phyloP scores from a whole-genome alignment of 1,140 invertebrate species.

The Drosophila busckii region DNA sequence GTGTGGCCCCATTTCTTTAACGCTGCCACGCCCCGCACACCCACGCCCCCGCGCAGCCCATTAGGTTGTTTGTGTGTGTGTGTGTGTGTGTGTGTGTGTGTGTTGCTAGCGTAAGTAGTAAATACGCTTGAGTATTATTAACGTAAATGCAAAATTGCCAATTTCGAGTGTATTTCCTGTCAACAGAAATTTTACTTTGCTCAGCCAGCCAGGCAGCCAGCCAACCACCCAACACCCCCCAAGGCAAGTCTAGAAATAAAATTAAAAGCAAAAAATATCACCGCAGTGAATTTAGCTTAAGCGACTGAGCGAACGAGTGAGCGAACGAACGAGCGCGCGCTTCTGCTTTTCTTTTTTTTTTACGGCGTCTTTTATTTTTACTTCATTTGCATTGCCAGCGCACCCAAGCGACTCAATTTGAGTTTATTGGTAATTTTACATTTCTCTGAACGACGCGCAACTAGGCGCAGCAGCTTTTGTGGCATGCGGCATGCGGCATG shows the following conservation, averaged over 20 bases:
- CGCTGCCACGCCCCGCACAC: not conserved
- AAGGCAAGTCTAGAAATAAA: slow-evolving; percentile 27
- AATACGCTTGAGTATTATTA: slow-evolving; percentile 79
- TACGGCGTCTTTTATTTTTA: slow-evolving; percentile 21
- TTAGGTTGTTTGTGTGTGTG: no score
- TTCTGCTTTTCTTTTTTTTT: slow-evolving; percentile 31
- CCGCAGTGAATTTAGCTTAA: no score
- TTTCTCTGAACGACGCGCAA: slow-evolving; percentile 33
- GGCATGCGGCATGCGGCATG: not conserved
- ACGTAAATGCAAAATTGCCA: slow-evolving; percentile 79
- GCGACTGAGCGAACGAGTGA: slow-evolving; percentile 1
- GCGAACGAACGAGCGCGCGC: slow-evolving; percentile 6
- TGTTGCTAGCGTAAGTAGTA: slow-evolving; percentile 62
- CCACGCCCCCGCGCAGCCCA: not conserved
- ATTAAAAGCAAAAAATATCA: slow-evolving; percentile 40
- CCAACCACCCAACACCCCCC: not conserved
- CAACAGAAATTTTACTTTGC: slow-evolving; percentile 70
- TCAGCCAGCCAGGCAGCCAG: not conserved
- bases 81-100: no score
- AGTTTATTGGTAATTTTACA: slow-evolving; percentile 75
- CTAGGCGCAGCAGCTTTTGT: slow-evolving; percentile 24
- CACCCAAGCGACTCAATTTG: slow-evolving; percentile 65
- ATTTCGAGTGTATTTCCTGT: slow-evolving; percentile 79
- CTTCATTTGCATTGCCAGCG: slow-evolving; percentile 30
- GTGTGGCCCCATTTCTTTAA: slow-evolving; percentile 41